Evolutionary conservation across 2,113 vertebrate genomes (phyloP), one percentile per base, ranked within the genome.

Genomic region (Vanacampus margaritifer): DNA sequence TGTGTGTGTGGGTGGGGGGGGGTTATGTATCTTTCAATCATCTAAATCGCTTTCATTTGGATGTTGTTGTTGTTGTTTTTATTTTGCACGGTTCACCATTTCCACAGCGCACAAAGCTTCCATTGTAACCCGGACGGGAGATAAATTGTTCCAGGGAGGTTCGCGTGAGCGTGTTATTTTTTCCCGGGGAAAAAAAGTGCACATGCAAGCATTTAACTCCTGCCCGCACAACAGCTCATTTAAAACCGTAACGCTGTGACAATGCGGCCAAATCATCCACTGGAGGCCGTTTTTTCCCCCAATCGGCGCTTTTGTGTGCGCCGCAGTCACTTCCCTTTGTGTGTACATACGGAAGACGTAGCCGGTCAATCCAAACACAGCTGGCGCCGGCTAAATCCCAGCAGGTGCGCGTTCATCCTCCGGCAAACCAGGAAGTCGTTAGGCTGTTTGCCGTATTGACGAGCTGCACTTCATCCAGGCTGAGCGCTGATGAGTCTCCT

Each of bases 171-270:
- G 6, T 32, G 54, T 56, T 56, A 28, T 62, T 32, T 35, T 58
- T 60, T 39, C 21, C 35, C 1, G 21, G 39, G 60, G 60, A 14
- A 21, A 26, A 43, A 43, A 43, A 43, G 39, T 62, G 60, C 60
- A 62, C 60, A 62, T 62, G 37, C 60, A 45, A 62, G 60, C 60
- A 43, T 62, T 62, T 62, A 62, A 62, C 37, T 62, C 60, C 39
- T 1, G n/a, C 39, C 12, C 11, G 6, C 60, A 62, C 60, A 24
- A 62, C 60, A 62, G 60, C 39, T 62, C 39, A 43, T 43, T 62
- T 62, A 43, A 57, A 23, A 62, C n/a, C 39, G 35, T 41, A 62
- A 62, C 23, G 13, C 60, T 62, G 21, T 61, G 24, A 62, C 37
- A 41, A 62, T 62, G 39, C 39, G 14, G 6, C 14, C 12, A 62